A percentile compares a stretch with the other conserved stretches of the same genome.
These are phyloP conservation scores for Parascotia fuliginaria DNA, from an alignment of 2,888 invertebrate species.

Conservation along the genomic window DNA sequence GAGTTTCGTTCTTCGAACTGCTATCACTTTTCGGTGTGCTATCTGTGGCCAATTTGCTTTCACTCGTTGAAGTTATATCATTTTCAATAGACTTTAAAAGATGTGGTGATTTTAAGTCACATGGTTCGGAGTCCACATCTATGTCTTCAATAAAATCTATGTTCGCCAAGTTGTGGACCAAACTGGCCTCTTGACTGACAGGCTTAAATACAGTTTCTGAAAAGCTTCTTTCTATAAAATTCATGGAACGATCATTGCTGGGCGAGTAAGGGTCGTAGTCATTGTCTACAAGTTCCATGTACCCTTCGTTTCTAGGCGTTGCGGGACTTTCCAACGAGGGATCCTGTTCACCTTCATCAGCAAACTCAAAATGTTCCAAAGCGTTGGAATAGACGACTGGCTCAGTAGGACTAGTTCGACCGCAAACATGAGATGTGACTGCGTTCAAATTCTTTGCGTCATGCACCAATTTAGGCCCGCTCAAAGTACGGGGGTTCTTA, in stretches of 20 bases:
- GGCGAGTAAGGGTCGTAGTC: constrained; percentile 71
- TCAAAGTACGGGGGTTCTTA: constrained; percentile 67
- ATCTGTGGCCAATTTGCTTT: constrained; percentile 27
- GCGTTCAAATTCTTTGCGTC: constrained; percentile 74
- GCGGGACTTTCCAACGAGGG: constrained; percentile 87
- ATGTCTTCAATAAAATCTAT: constrained; percentile 35
- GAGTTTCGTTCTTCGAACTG: constrained; percentile 19
- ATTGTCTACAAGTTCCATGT: constrained; percentile 79
- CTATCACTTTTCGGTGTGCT: constrained; percentile 35
- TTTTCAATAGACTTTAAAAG: constrained; percentile 49
- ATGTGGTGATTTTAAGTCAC: constrained; percentile 48
- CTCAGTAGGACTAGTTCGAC: constrained; percentile 63
- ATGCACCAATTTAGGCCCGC: constrained; percentile 70
- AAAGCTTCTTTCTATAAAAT: constrained; percentile 84
- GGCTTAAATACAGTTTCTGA: constrained; percentile 71
- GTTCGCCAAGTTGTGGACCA: constrained; percentile 28
- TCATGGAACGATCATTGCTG: constrained; percentile 79
- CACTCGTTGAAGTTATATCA: constrained; percentile 45
- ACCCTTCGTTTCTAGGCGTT: constrained; percentile 69
- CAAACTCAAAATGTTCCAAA: constrained; percentile 93
- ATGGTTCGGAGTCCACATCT: constrained; percentile 34
- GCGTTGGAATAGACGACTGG: constrained; percentile 81
- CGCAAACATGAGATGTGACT: constrained; percentile 75
- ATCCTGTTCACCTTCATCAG: constrained; percentile 94
- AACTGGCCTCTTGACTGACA: constrained; percentile 44